Evolutionary conservation across 2,113 vertebrate species (phyloP), one percentile per base, ranked within the genome.

Genomic region (Halcyon malimbica): DNA sequence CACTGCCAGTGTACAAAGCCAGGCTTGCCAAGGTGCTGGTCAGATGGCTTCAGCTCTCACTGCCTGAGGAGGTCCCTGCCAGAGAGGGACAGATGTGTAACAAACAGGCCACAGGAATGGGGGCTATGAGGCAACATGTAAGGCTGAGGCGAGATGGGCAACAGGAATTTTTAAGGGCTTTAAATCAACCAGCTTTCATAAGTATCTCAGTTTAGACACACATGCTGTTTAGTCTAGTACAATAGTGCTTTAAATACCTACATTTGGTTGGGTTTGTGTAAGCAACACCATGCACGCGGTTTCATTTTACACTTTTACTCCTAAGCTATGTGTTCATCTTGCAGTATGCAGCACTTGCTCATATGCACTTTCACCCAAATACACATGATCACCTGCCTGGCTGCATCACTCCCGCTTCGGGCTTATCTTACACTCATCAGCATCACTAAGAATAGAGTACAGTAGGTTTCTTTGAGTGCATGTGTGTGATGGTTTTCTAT

Each of bases 321-420:
- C 42, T 12, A 78, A 62, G 69, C 64, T 83, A 62, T 24, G 70
- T 12, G n/a, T 67, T 75, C 64, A 31, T 87, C 70, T 60, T 39
- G 37, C 86, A 89, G 68, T 31, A 83, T 51, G 73, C 48, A 90
- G 41, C 89, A 87, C 64, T 68, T 81, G 67, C 54, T 92, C 35
- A 13, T 17, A 13, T 35, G 81, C 94, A 93, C 95, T 96, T 95
- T 97, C 90, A 94, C 93, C 93, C 88, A 93, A 56, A 96, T 94
- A 74, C 71, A 77, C 73, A 85, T 7, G 57, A 57, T 94, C 94
- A 96, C 94, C 93, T 94, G 94, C 83, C 78, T 50, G 50, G 24
- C 85, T 65, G 80, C 74, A 96, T 94, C 95, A 85, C 82, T 62
- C 67, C 89, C 1, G 6, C 29, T 18, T 51, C 41, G 44, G 78